Conservation (phyloP, 2,797 vertebrate genomes). For the Trichosurus vulpecula region DNA sequence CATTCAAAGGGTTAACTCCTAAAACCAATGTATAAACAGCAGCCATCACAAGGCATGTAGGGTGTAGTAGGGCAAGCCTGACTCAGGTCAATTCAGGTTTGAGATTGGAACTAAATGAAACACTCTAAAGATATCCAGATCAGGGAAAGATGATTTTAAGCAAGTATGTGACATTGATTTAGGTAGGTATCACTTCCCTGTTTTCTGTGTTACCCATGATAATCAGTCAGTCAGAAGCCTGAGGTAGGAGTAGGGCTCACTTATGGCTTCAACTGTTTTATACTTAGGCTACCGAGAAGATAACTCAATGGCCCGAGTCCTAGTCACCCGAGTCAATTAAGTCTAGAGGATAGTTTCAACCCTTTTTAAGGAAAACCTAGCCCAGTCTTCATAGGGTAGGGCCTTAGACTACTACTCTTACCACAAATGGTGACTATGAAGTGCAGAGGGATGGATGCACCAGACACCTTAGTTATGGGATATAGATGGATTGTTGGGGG, state of each 20-base stretch:
- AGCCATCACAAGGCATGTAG: background rate
- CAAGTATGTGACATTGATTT: background rate
- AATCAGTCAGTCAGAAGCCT: background rate
- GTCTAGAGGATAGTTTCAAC: background rate
- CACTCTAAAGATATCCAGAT: background rate
- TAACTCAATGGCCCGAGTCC: background rate
- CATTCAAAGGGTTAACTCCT: background rate
- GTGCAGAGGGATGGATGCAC: background rate
- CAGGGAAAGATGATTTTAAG: background rate
- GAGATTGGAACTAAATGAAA: background rate
- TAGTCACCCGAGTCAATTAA: background rate
- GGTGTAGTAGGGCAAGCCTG: background rate
- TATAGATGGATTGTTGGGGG: background rate
- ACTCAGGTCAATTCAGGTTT: background rate
- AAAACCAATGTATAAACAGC: background rate
- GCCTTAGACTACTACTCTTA: background rate
- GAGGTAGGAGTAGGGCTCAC: background rate
- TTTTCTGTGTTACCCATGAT: background rate
- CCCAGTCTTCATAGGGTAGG: background rate
- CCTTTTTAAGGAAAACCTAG: background rate
- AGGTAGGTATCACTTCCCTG: background rate
- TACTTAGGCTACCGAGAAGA: background rate
- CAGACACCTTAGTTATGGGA: background rate
- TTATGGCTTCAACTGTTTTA: background rate
- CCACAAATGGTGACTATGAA: background rate